Evolutionary conservation across 2,888 invertebrate genomes (phyloP), one percentile per base, ranked within the genome.

Genomic region (Doris montereyensis): DNA sequence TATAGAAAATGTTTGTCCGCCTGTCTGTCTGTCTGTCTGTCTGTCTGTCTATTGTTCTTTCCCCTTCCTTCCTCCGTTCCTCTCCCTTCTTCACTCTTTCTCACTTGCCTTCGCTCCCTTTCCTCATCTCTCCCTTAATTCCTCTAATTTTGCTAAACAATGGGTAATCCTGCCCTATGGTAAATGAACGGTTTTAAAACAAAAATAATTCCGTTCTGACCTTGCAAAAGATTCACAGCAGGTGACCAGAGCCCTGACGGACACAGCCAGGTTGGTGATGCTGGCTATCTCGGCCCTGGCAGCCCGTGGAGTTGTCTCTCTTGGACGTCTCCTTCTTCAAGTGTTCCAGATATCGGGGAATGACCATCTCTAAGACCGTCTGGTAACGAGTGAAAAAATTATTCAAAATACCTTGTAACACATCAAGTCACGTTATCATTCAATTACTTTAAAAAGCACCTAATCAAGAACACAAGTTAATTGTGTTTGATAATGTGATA

Each of bases 161-260:
- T n/a, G n/a, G n/a, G n/a, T n/a, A n/a, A n/a, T n/a, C n/a, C n/a
- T n/a, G n/a, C n/a, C n/a, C n/a, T n/a, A n/a, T n/a, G n/a, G n/a
- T n/a, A n/a, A n/a, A n/a, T n/a, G n/a, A n/a, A n/a, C n/a, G n/a
- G n/a, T n/a, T n/a, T n/a, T n/a, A n/a, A n/a, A n/a, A n/a, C n/a
- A n/a, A n/a, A n/a, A n/a, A n/a, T n/a, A n/a, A n/a, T n/a, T n/a
- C n/a, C n/a, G n/a, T n/a, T n/a, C n/a, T 35, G 93, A 97, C 97
- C 98, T 97, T 8, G 98, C 96, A 60, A 99, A 92, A 32, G 97
- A 96, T 92, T 99, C 99, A 87, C 97, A 97, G 91, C 98, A 98
- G 89, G 97, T 97, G 26, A 99, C 96, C 81, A 99, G 94, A 0
- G 99, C 98, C 88, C 96, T 96, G 85, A 99, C 95, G 62, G 98